Evolutionary conservation across 2,888 invertebrate species (phyloP), one percentile per base, ranked within the genome.

Genomic region (Druceiella hillmani): DNA sequence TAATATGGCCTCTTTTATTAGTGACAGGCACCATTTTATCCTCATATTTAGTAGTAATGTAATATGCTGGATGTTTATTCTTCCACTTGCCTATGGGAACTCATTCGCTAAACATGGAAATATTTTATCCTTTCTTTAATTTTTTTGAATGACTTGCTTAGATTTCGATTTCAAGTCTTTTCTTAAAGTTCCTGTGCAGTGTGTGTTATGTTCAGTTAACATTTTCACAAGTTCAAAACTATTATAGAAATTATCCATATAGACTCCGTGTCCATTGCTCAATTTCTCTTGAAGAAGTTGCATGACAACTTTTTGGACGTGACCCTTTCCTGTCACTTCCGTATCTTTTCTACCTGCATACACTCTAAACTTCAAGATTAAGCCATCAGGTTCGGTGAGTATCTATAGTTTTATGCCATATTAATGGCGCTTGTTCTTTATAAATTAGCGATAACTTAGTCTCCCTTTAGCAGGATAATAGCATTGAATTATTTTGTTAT

Each of bases 221-320:
- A 7, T 20, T 9, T 20, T 20, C 22, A n/a, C 22, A 7, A 20
- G 22, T 7, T 9, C 22, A 20, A 20, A 20, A 20, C 22, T 20
- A 20, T 20, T 20, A n/a, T 20, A 20, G 22, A 20, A 20, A n/a
- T 20, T 20, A n/a, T 20, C n/a, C 6, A 20, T 20, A 20, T 9
- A 20, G n/a, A 20, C 22, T 20, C n/a, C n/a, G 22, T 20, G 22
- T 20, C 22, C 22, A 20, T 20, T 20, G 6, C n/a, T 20, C 22
- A 20, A 20, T 20, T 20, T 20, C 22, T 20, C 22, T 9, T 20
- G 22, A n/a, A 20, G 22, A 7, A 20, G 22, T 20, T 20, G 22
- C n/a, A n/a, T n/a, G n/a, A n/a, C n/a, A n/a, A n/a, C n/a, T n/a
- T n/a, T n/a, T n/a, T n/a, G n/a, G n/a, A n/a, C 22, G n/a, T 20